Base-by-base conservation (phyloP, 2,888 invertebrate genomes). In the Empis stercorea region DNA sequence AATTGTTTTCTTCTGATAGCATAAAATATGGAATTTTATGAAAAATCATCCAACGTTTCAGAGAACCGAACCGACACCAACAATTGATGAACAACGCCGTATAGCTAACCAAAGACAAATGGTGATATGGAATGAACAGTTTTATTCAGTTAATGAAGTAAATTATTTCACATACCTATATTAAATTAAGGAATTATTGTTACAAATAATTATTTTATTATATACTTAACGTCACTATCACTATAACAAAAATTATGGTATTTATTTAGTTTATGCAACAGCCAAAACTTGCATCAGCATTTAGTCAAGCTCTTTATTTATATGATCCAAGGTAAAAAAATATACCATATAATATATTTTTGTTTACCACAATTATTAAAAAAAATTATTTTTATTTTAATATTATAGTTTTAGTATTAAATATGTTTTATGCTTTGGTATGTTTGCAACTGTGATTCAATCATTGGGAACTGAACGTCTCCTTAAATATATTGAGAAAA, bases 401-500 rank as follows among this genome's bases (percentile, higher is more conserved):
- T 15, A 76, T 27, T 59, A 59, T 15, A 76, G 78, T 4, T 62
- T 80, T 15, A 74, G 79, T 5, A 76, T 84, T 1, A 86, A 84
- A 67, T 65, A 76, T 43, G 76, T 76, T 0, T 66, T 85, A 2
- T 78, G 80, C 1, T 78, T 79, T 61, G 73, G 76, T 10, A 76
- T 86, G 71, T 83, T 83, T 59, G 71, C 75, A 10, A 80, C 76
- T 57, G 76, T 78, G 0, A 69, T 86, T 39, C 68, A 76, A 42
- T 76, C 79, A 10, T 72, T 81, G 52, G 86, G 85, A 0, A 76
- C 76, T 2, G 72, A 74, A 1, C 76, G 84, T 42, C 79, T 84
- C 56, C 68, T 66, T 38, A 70, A 76, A 34, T 72, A 75, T 51
- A 62, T 79, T 1, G 73, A 59, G 0, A 62, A 61, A 49, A 60